A percentile compares a stretch with the other conserved stretches of the same genome.
These are phyloP conservation scores for Amyelois transitella DNA, from an alignment of 1,140 invertebrate species.

Conservation along the genomic window DNA sequence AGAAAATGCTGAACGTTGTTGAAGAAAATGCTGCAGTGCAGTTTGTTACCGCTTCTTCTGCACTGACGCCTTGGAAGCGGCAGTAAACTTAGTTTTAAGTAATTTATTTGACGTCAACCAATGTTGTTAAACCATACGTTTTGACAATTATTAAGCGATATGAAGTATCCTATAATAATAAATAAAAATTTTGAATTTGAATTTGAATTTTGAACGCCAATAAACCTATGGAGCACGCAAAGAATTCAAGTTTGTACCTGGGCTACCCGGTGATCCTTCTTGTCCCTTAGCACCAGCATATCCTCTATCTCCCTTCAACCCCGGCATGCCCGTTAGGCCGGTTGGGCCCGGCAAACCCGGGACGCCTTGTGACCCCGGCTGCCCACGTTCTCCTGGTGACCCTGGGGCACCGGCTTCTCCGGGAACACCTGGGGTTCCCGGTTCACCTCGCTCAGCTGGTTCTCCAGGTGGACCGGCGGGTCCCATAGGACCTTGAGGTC, in stretches of 20 bases:
- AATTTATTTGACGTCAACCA: too few relatives aligned
- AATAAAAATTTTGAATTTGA: too few relatives aligned
- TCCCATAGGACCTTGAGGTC: slow-evolving; percentile 80
- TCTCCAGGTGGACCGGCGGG: slow-evolving; percentile 83
- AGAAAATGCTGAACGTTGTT: too few relatives aligned
- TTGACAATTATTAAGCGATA: too few relatives aligned
- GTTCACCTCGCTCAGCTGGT: slow-evolving; percentile 83
- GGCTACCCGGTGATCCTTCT: slow-evolving; percentile 80
- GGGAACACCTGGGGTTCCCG: slow-evolving; percentile 81
- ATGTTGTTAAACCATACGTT: too few relatives aligned
- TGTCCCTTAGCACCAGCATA: slow-evolving; percentile 80
- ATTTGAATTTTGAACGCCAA: too few relatives aligned
- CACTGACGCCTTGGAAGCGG: too few relatives aligned
- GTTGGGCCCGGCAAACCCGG: slow-evolving; percentile 79
- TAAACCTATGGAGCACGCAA: background rate
- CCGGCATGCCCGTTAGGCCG: slow-evolving; percentile 80
- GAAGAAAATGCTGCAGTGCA: too few relatives aligned
- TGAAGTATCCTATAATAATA: too few relatives aligned
- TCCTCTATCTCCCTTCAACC: slow-evolving; percentile 84
- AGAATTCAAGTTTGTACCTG: slow-evolving; percentile 54
- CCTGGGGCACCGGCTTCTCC: slow-evolving; percentile 84
- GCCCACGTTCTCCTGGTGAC: slow-evolving; percentile 80
- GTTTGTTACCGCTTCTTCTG: too few relatives aligned
- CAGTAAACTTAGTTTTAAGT: too few relatives aligned
- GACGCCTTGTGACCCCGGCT: slow-evolving; percentile 79